phyloP scores from a whole-genome alignment of 1,140 invertebrate species.

The Lepidurus packardi region DNA sequence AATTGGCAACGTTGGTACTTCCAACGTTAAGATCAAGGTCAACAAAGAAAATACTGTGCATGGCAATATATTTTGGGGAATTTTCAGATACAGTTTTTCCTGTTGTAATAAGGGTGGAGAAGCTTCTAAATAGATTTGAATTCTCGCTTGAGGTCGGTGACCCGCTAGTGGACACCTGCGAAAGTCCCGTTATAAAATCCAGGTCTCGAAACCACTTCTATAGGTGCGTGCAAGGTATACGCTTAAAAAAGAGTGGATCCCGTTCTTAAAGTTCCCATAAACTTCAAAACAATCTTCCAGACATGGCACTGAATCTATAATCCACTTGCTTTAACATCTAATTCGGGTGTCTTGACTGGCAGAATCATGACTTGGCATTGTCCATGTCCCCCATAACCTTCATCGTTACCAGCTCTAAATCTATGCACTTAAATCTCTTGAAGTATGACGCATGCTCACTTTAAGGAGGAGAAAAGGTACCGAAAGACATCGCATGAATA shows the following conservation, averaged over 20 bases:
- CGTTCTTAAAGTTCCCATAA: neutral
- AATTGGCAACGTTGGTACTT: neutral
- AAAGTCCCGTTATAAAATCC: constrained; percentile 14
- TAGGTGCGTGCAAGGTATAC: neutral
- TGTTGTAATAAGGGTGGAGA: neutral
- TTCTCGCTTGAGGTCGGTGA: neutral
- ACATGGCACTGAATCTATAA: too few relatives aligned
- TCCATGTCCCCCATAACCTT: too few relatives aligned
- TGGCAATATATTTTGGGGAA: neutral
- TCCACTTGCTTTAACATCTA: too few relatives aligned
- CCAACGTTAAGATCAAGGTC: neutral
- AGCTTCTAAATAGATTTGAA: neutral
- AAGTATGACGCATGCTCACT: too few relatives aligned
- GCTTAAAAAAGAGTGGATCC: neutral
- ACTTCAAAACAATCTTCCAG: neutral
- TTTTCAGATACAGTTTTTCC: neutral
- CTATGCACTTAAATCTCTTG: too few relatives aligned
- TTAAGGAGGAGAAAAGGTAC: too few relatives aligned
- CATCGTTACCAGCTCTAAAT: too few relatives aligned
- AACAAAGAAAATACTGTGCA: too few relatives aligned
- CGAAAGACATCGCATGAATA: too few relatives aligned
- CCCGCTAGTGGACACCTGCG: neutral
- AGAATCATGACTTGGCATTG: too few relatives aligned
- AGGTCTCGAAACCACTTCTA: neutral
- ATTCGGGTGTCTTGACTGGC: too few relatives aligned